A percentile compares a stretch with the other conserved stretches of the same genome.
phyloP scores from a whole-genome alignment of 92 coral and sea anemone genomes.

The Epizoanthus stellaris region DNA sequence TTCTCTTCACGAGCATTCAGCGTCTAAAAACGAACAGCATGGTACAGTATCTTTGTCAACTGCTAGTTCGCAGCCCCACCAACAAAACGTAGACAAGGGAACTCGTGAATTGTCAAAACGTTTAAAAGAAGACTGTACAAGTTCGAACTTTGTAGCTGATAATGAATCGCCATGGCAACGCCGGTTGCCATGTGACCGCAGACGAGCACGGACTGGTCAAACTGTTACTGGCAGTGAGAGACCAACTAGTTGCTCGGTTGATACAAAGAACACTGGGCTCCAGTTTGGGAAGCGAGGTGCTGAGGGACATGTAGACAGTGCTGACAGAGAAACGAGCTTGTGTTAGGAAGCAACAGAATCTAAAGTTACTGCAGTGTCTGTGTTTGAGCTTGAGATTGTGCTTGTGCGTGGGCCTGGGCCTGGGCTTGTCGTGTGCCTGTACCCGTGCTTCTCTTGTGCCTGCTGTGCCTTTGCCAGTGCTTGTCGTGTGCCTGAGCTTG shows the following conservation, averaged over 20 bases:
- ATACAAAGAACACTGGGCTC: not conserved
- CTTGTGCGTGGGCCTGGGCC: too few relatives aligned
- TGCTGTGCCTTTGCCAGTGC: too few relatives aligned
- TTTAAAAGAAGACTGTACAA: not conserved
- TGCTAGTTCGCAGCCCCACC: not conserved
- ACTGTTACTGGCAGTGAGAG: not conserved
- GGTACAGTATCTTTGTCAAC: not conserved
- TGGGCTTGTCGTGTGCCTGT: too few relatives aligned
- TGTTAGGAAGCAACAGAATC: too few relatives aligned
- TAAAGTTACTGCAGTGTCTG: too few relatives aligned
- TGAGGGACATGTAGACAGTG: not conserved
- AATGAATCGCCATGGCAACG: slow-evolving; percentile 39
- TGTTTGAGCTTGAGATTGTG: too few relatives aligned
- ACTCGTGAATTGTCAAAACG: not conserved
- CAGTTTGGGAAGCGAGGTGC: not conserved
- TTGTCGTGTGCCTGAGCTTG: too few relatives aligned
- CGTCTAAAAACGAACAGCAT: not conserved
- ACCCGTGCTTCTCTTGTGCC: too few relatives aligned
- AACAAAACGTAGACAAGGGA: not conserved
- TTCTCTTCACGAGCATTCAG: not conserved
- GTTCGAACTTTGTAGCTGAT: not conserved
- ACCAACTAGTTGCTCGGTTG: slow-evolving; percentile 1
- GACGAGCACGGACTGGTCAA: slow-evolving; percentile 15
- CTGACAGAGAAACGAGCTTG: too few relatives aligned
- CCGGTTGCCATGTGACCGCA: not conserved